phyloP scores from a whole-genome alignment of 23 tunicate species.

The Corella eumyota region DNA sequence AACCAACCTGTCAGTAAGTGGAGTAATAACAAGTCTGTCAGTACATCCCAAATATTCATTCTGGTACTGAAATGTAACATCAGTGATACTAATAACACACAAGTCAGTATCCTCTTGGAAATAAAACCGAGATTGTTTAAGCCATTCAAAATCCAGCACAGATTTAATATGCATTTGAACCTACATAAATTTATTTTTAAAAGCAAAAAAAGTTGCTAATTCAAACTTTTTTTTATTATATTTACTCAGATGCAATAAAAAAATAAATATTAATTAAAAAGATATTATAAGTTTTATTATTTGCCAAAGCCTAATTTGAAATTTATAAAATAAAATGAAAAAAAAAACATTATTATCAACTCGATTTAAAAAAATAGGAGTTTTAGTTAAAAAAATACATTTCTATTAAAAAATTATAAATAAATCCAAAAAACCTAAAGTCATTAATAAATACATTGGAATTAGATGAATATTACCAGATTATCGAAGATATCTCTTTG shows the following conservation, averaged over 20 bases:
- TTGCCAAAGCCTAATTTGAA: no score
- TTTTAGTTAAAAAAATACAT: no score
- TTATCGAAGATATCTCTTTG: slow-evolving; percentile 97
- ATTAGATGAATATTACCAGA: slow-evolving; percentile 25
- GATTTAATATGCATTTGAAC: slow-evolving; percentile 80
- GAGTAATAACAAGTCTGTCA: slow-evolving; percentile 91
- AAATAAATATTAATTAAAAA: neutral
- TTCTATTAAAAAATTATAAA: no score
- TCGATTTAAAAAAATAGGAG: no score
- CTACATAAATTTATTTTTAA: slow-evolving; percentile 11
- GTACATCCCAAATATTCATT: slow-evolving; percentile 95
- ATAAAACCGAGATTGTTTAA: slow-evolving; percentile 89
- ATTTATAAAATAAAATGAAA: no score
- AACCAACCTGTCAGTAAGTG: slow-evolving; percentile 88
- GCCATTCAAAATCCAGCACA: slow-evolving; percentile 87
- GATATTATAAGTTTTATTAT: no score
- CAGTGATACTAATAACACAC: slow-evolving; percentile 85
- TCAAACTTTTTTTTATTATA: neutral
- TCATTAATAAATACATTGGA: neutral
- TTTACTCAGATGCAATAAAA: neutral
- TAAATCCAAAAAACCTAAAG: neutral
- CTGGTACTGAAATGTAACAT: slow-evolving; percentile 87
- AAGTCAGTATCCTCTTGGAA: slow-evolving; percentile 92
- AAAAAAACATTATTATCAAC: no score
- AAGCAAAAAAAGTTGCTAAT: neutral